Evolutionary conservation across 2,797 vertebrate species (phyloP), one percentile per base, ranked within the genome.

Genomic region (Zenarchopterus dispar): DNA sequence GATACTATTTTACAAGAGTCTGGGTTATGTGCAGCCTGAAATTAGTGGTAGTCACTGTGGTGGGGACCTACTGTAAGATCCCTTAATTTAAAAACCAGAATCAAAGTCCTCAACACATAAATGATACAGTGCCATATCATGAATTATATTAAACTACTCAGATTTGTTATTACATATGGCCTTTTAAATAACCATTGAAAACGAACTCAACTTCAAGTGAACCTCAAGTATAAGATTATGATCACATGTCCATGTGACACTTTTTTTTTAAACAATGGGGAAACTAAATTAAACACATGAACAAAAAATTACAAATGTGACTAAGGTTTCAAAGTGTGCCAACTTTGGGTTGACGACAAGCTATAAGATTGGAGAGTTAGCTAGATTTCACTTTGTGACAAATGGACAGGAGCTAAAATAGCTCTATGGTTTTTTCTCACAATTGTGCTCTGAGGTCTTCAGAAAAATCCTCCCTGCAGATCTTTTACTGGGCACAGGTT

Each of bases 11-110:
- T 72, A 80, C 68, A 52, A 72, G 59, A 62, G 68, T 49, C 52
- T 52, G 71, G 81, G 60, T 88, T 89, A 70, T 73, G 31, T 49
- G 54, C 45, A 90, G 81, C 62, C 58, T 85, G 81, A 70, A 73
- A 90, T 92, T 92, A 90, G 90, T 75, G 79, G 89, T 80, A 66
- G 69, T 36, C 60, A 63, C 63, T 85, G 86, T 56, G 79, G 88
- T 67, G 54, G 69, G 54, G 46, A 73, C 62, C 71, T 76, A 71
- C 67, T 78, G 65, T 77, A 60, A 22, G 70, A 80, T 69, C 75
- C 81, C 88, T 85, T 85, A 13, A 91, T 90, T 86, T 86, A 68
- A 88, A 87, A 81, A 77, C 61, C 53, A 71, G 56, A 78, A 64
- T 67, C 58, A 75, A 81, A 59, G 68, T 75, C 77, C 74, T 68